Conservation (phyloP, 2,113 vertebrate genomes). For the Psittacus erithacus region DNA sequence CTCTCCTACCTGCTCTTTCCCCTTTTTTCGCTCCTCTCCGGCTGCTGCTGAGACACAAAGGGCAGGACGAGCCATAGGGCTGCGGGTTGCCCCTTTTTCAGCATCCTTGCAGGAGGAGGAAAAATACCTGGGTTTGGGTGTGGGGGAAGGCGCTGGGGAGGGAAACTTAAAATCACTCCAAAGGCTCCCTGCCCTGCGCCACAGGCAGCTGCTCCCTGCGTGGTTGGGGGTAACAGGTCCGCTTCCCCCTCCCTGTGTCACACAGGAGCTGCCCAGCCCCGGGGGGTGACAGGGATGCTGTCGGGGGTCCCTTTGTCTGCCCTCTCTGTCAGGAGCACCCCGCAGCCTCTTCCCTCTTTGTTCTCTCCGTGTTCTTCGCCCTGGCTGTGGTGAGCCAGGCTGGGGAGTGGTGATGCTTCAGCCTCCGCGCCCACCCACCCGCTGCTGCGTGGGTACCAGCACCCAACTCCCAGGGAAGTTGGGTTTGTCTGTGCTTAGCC, state of each 20-base stretch:
- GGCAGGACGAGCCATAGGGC: background rate
- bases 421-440: background rate
- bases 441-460: background rate
- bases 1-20: background rate
- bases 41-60: background rate
- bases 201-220: background rate
- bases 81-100: background rate
- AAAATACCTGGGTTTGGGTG: background rate
- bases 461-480: background rate
- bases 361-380: background rate
- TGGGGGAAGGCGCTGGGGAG: background rate
- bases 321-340: background rate
- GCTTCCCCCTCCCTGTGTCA: background rate
- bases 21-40: background rate
- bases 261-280: background rate
- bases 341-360: slow-evolving; percentile 26
- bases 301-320: background rate
- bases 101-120: background rate
- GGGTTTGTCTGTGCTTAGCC: background rate
- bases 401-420: background rate
- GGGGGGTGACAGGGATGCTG: background rate
- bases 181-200: background rate
- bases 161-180: slow-evolving; percentile 30
- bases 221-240: background rate
- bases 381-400: background rate